Percentiles rank a stretch among this genome's conserved stretches.
phyloP scores from a whole-genome alignment of 2,797 vertebrate species.

The Karalla daura region DNA sequence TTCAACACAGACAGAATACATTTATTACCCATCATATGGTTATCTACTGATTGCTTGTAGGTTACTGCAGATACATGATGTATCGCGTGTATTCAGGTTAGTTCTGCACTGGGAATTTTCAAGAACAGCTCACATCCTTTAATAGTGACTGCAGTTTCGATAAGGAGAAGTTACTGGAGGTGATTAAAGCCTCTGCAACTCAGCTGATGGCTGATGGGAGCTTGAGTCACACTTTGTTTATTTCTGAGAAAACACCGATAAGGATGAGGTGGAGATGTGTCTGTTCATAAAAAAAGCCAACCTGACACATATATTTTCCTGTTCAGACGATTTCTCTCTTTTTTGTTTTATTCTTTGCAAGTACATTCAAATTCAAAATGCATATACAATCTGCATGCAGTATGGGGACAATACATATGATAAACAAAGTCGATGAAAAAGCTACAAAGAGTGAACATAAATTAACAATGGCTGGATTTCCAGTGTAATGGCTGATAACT shows the following conservation, averaged over 20 bases:
- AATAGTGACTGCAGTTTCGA: not conserved
- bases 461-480: too few relatives aligned
- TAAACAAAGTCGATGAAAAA: too few relatives aligned
- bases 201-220: not conserved
- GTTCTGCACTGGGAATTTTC: slow-evolving; percentile 27
- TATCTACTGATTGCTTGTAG: not conserved
- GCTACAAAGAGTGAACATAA: too few relatives aligned
- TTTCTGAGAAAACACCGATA: slow-evolving; percentile 13
- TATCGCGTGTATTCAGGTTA: not conserved
- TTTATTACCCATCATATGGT: too few relatives aligned
- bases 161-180: not conserved
- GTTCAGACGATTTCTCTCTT: too few relatives aligned
- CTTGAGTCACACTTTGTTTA: slow-evolving; percentile 20
- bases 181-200: not conserved
- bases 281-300: not conserved
- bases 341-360: too few relatives aligned
- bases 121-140: not conserved
- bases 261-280: slow-evolving; percentile 1
- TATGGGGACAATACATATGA: too few relatives aligned
- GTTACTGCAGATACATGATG: too few relatives aligned
- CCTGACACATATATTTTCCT: slow-evolving; percentile 24
- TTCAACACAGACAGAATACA: too few relatives aligned
- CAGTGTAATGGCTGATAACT: too few relatives aligned
- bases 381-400: not conserved
- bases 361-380: not conserved